Base-by-base conservation (phyloP, 2,113 vertebrate species). In the Dendrocopos noguchii region DNA sequence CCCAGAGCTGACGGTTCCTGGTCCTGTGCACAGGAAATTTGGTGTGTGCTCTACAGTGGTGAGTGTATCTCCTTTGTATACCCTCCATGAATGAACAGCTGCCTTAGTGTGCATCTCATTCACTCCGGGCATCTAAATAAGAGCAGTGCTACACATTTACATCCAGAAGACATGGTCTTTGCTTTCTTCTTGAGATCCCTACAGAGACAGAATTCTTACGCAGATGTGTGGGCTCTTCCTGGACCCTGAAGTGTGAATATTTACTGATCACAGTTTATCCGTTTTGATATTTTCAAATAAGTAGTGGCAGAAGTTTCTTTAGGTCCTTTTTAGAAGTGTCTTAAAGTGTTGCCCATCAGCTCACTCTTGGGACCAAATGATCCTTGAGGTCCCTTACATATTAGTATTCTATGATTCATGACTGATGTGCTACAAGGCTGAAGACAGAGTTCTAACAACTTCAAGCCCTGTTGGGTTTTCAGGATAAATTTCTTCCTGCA, bases 231-330 rank as follows among this genome's bases (percentile, higher is more conserved):
- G 44, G 15, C 33, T 70, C 28, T 84, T 91, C 34, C 16, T 1
- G 7, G 28, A 4, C 7, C 8, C 50, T 28, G 36, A 15, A 29
- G 5, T 39, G 59, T 39, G 47, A 66, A 33, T 24, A 39, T 33
- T 39, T 53, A 4, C 21, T 67, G 12, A 12, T 53, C 4, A 5
- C 24, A 70, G 44, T 29, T 50, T 68, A 68, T 52, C 24, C 25
- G 21, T 1, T 0, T 8, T 79, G 53, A 55, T 0, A 0, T 36
- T 74, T 81, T 7, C 29, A 53, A n/a, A 6, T 12, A 46, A 74
- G 9, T 20, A 28, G 19, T 47, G 31, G 13, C 7, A 68, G 27
- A 68, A 63, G 7, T 86, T 46, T 57, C 39, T 90, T 29, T 34
- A 61, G 27, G 15, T 72, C 22, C 7, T 42, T 59, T 56, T 29